phyloP scores from a whole-genome alignment of 2,113 vertebrate species.

The Eudyptes chrysolophus region DNA sequence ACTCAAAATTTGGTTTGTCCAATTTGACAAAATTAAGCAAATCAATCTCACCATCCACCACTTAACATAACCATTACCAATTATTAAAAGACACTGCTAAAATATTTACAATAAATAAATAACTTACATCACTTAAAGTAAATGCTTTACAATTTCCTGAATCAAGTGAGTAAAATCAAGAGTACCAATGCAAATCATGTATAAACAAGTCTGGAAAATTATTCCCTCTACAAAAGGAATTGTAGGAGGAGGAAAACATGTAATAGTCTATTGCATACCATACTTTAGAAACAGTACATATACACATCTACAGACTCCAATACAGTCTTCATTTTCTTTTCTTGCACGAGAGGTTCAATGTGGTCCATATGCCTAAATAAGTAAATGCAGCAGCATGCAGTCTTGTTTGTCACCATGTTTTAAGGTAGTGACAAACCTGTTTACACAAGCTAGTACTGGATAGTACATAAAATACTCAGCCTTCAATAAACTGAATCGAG shows the following conservation, averaged over 20 bases:
- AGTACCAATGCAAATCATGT: background rate
- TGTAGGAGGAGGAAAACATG: background rate
- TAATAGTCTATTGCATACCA: background rate
- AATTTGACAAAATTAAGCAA: background rate
- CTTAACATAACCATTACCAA: background rate
- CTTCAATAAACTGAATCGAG: background rate
- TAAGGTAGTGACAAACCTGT: background rate
- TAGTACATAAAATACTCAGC: background rate
- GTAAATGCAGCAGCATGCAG: background rate
- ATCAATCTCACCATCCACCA: background rate
- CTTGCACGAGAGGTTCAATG: background rate
- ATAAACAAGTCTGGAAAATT: background rate
- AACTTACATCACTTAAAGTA: slow-evolving; percentile 38
- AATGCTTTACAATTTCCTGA: slow-evolving; percentile 43
- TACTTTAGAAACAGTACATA: background rate
- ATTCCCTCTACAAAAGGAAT: background rate
- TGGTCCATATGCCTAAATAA: background rate
- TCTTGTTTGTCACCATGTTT: background rate
- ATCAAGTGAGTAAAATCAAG: slow-evolving; percentile 17
- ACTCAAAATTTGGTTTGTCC: background rate
- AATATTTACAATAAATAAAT: slow-evolving; percentile 72
- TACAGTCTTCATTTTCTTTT: background rate
- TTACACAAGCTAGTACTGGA: background rate
- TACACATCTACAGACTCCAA: background rate
- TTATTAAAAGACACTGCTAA: background rate